Conservation (phyloP, 2,888 invertebrate genomes). For the Platynereis dumerilii region DNA sequence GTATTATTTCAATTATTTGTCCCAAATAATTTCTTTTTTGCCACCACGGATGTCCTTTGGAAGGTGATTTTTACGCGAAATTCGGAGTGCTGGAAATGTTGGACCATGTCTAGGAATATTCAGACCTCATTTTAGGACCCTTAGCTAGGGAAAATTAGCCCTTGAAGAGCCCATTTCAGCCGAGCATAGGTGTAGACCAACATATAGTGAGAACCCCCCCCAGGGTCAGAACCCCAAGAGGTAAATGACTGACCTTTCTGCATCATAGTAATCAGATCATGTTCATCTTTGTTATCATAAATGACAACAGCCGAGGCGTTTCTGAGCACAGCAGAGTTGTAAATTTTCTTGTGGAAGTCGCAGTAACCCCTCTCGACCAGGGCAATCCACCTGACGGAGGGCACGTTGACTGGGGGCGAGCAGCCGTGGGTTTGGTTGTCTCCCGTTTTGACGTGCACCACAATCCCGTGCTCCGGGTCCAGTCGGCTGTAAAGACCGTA, state of each 20-base stretch:
- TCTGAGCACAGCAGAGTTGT: slow-evolving; percentile 73
- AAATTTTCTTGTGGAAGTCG: slow-evolving; percentile 82
- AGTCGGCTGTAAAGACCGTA: slow-evolving; percentile 65
- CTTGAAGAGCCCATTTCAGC: too few relatives aligned
- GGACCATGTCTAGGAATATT: too few relatives aligned
- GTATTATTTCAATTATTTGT: too few relatives aligned
- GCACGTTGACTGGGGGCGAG: slow-evolving; percentile 50
- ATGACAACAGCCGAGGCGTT: slow-evolving; percentile 83
- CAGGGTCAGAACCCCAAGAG: neutral
- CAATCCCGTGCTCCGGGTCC: slow-evolving; percentile 72
- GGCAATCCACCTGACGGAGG: slow-evolving; percentile 77
- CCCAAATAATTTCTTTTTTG: too few relatives aligned
- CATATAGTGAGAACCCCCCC: too few relatives aligned
- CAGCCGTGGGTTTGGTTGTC: slow-evolving; percentile 63
- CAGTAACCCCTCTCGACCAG: slow-evolving; percentile 80
- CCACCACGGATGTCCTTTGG: too few relatives aligned
- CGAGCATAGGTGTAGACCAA: too few relatives aligned
- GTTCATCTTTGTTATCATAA: slow-evolving; percentile 78
- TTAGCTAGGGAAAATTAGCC: too few relatives aligned
- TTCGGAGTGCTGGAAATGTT: too few relatives aligned
- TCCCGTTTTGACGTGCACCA: slow-evolving; percentile 74
- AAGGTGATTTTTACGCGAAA: too few relatives aligned
- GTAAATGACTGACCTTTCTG: slow-evolving; percentile 64
- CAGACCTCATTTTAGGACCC: too few relatives aligned
- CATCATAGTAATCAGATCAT: slow-evolving; percentile 79